phyloP scores from a whole-genome alignment of 2,888 invertebrate genomes.

The Stegophylla sp. region DNA sequence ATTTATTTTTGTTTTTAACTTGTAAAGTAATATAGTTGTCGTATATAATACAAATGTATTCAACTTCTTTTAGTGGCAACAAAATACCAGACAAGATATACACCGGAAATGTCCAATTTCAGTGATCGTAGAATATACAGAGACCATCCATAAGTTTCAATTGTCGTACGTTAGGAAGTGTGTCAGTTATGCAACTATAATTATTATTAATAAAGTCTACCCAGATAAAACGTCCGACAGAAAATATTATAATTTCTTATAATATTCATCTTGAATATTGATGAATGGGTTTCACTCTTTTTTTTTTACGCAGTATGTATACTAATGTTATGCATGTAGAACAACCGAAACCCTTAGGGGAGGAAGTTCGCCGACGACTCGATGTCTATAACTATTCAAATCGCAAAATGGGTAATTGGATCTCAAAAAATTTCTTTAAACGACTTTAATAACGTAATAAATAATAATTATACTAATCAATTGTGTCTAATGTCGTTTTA shows the following conservation, averaged over 20 bases:
- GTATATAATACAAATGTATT: background rate
- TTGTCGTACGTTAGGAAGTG: constrained; percentile 3
- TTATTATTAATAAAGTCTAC: constrained; percentile 1
- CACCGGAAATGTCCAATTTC: constrained; percentile 57
- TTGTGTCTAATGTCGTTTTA: constrained; percentile 15
- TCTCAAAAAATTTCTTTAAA: constrained; percentile 28
- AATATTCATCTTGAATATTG: constrained; percentile 8
- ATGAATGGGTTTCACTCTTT: constrained; percentile 43
- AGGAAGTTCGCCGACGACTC: constrained; percentile 46
- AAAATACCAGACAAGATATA: constrained; percentile 35
- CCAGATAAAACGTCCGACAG: background rate
- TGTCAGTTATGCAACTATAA: constrained; percentile 35
- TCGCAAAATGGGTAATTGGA: constrained; percentile 15
- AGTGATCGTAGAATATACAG: constrained; percentile 2
- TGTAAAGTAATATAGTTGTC: no score
- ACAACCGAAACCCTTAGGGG: constrained; percentile 23
- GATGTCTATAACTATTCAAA: constrained; percentile 33
- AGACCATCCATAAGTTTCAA: constrained; percentile 18
- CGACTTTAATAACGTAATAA: constrained; percentile 19
- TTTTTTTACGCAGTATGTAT: constrained; percentile 17
- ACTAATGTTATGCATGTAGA: constrained; percentile 51
- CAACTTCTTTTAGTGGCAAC: background rate
- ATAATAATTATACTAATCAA: constrained; percentile 33
- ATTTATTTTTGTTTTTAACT: background rate
- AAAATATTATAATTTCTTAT: background rate